These are phyloP conservation scores for Caenorhabditis japonica DNA, from an alignment of 2,888 invertebrate genomes.

Conservation along the genomic window DNA sequence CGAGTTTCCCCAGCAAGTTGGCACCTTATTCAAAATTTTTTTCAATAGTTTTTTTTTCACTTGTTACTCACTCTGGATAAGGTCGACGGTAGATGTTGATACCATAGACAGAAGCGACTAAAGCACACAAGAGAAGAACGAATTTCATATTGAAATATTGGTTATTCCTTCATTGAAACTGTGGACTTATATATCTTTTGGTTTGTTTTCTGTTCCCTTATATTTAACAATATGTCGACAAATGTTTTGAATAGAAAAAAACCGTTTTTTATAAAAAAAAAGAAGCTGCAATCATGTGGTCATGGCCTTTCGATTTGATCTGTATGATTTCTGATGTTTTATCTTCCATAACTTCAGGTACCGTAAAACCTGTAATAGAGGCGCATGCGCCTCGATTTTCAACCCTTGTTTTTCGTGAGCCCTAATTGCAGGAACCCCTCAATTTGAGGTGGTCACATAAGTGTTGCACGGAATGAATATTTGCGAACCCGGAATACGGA, in stretches of 20 bases:
- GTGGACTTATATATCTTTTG: background rate
- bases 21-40: constrained; percentile 10
- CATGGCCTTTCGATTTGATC: background rate
- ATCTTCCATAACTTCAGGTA: too few relatives aligned
- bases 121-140: constrained; percentile 12
- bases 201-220: constrained; percentile 1
- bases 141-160: constrained; percentile 16
- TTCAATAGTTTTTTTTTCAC: background rate
- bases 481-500: too few relatives aligned
- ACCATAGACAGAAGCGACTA: constrained; percentile 9
- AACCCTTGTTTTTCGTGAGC: too few relatives aligned
- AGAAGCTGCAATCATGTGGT: constrained; percentile 2
- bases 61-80: constrained; percentile 17
- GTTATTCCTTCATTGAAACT: background rate
- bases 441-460: too few relatives aligned
- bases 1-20: too few relatives aligned
- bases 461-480: too few relatives aligned
- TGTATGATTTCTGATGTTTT: too few relatives aligned
- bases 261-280: background rate
- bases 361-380: too few relatives aligned
- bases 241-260: background rate
- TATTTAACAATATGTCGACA: constrained; percentile 1
- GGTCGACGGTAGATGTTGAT: constrained; percentile 5
- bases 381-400: too few relatives aligned
- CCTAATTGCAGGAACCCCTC: too few relatives aligned